These are phyloP conservation scores for Strigamia transsilvanica DNA, from an alignment of 2,888 invertebrate genomes.

Conservation along the genomic window DNA sequence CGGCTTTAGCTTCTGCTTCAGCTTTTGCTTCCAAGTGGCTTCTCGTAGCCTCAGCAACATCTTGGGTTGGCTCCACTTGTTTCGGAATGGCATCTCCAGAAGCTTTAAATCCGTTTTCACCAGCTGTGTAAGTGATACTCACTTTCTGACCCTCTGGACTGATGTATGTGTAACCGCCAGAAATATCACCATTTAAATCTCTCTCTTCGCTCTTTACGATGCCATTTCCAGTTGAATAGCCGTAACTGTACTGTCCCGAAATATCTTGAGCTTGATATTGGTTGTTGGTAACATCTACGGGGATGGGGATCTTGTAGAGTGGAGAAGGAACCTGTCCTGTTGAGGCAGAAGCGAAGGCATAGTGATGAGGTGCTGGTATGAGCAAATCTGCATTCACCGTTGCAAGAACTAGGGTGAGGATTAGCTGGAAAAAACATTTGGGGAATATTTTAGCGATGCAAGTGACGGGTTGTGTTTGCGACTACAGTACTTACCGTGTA, in stretches of 20 bases:
- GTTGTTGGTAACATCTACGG: conserved; percentile 26
- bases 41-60: conserved; percentile 24
- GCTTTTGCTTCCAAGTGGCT: neutral
- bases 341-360: neutral
- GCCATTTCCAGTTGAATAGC: conserved; percentile 74
- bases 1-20: conserved; percentile 47
- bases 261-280: conserved; percentile 76
- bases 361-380: neutral
- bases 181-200: conserved; percentile 72
- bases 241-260: conserved; percentile 74
- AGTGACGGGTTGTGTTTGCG: neutral
- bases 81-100: conserved; percentile 56
- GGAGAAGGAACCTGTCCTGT: neutral
- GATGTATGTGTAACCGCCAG: conserved; percentile 76
- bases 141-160: conserved; percentile 71
- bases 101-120: conserved; percentile 64
- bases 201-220: conserved; percentile 78
- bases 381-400: neutral
- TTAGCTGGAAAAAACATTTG: neutral
- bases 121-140: conserved; percentile 71
- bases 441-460: neutral
- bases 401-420: neutral
- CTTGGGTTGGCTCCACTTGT: conserved; percentile 36
- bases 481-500: neutral
- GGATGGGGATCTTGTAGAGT: neutral